phyloP scores from a whole-genome alignment of 2,888 invertebrate species.

The Coenonympha glycerion region DNA sequence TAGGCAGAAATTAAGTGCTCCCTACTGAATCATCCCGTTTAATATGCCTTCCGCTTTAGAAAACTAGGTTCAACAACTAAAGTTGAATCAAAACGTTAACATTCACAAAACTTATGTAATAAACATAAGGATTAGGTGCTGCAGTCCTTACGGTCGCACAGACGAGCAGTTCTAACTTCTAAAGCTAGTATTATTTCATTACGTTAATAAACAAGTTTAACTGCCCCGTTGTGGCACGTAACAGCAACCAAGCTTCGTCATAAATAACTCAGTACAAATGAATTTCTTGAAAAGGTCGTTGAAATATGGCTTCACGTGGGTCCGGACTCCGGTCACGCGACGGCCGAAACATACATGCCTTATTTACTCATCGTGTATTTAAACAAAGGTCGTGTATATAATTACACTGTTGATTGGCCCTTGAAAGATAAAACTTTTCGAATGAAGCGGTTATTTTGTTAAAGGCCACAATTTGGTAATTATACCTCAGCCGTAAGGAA shows the following conservation, averaged over 20 bases:
- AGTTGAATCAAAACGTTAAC: neutral
- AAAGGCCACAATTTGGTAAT: too few species aligned
- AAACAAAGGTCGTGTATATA: slow-evolving; percentile 22
- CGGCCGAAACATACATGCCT: slow-evolving; percentile 49
- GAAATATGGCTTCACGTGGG: slow-evolving; percentile 67
- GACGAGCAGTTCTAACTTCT: slow-evolving; percentile 5
- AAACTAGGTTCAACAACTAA: neutral
- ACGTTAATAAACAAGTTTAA: slow-evolving; percentile 50
- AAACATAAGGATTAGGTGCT: slow-evolving; percentile 17
- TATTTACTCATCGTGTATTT: slow-evolving; percentile 38
- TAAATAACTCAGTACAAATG: slow-evolving; percentile 57
- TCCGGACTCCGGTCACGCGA: slow-evolving; percentile 68
- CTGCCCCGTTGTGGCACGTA: slow-evolving; percentile 43
- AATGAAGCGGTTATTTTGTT: too few species aligned
- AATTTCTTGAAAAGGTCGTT: slow-evolving; percentile 73
- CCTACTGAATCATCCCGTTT: too few species aligned
- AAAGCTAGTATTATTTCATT: slow-evolving; percentile 26
- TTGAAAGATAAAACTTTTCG: too few species aligned
- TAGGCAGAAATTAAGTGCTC: too few species aligned
- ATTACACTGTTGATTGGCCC: neutral
- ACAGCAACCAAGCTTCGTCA: slow-evolving; percentile 51
- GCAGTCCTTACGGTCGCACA: slow-evolving; percentile 8
- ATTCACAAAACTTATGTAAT: slow-evolving; percentile 1
- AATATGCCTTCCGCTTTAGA: too few species aligned
- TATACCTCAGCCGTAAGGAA: too few species aligned